Evolutionary conservation across 1,140 invertebrate genomes (phyloP).

Genomic region (Drosophila bocki): DNA sequence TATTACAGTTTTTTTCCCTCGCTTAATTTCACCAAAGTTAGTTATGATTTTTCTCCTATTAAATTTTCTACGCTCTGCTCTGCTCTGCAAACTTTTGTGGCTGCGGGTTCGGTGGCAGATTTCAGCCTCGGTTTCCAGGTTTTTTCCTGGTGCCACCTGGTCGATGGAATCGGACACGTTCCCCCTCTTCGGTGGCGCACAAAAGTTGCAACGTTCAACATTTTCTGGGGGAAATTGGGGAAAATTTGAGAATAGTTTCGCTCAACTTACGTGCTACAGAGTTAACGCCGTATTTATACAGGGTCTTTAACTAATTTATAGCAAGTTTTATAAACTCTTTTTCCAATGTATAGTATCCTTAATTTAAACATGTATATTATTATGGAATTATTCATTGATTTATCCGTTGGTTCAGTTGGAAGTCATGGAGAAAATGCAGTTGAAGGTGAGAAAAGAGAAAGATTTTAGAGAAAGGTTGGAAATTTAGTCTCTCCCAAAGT

Average conservation of each 20-base stretch:
- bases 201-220: slow-evolving; percentile 41
- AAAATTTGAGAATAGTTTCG: slow-evolving; percentile 22
- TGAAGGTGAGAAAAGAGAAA: slow-evolving; percentile 11
- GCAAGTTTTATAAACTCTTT: slow-evolving; percentile 78
- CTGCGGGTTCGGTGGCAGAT: slow-evolving; percentile 18
- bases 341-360: slow-evolving; percentile 42
- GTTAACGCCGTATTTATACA: slow-evolving; percentile 69
- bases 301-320: slow-evolving; percentile 57
- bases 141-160: slow-evolving; percentile 52
- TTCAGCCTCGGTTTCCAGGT: slow-evolving; percentile 7
- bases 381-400: slow-evolving; percentile 22
- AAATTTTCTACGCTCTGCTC: slow-evolving; percentile 33
- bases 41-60: slow-evolving; percentile 45
- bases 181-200: slow-evolving; percentile 30
- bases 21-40: slow-evolving; percentile 74
- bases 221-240: slow-evolving; percentile 9
- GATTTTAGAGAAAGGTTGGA: background rate
- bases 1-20: slow-evolving; percentile 60
- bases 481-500: background rate
- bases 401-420: slow-evolving; percentile 47
- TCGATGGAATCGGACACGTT: slow-evolving; percentile 58
- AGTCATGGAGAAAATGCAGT: background rate
- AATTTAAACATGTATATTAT: slow-evolving; percentile 38
- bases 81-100: slow-evolving; percentile 43
- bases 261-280: slow-evolving; percentile 72